Percentiles rank a stretch among this genome's conserved stretches.
phyloP scores from a whole-genome alignment of 1,140 invertebrate genomes.

The Leptinotarsa undecemlineata region DNA sequence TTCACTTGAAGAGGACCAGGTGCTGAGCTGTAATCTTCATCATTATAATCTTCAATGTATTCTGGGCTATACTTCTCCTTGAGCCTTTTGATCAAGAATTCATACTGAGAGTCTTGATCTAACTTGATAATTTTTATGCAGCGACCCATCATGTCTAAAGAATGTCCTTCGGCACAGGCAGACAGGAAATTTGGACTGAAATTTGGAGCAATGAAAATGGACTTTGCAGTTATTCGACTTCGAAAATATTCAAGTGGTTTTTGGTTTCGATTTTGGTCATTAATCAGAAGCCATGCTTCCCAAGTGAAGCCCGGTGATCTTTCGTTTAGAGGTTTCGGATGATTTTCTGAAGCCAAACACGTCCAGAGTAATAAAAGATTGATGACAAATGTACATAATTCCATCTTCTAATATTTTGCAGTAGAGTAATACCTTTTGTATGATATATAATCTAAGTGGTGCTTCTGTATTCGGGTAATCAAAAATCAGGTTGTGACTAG shows the following conservation, averaged over 20 bases:
- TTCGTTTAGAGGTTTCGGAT: slow-evolving; percentile 52
- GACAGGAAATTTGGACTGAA: slow-evolving; percentile 54
- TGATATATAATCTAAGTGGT: too few relatives aligned
- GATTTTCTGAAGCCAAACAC: slow-evolving; percentile 22
- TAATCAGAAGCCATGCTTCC: slow-evolving; percentile 60
- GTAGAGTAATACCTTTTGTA: too few relatives aligned
- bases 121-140: slow-evolving; percentile 63
- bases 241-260: slow-evolving; percentile 45
- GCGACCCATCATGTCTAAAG: slow-evolving; percentile 59
- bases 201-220: slow-evolving; percentile 65
- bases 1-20: slow-evolving; percentile 59
- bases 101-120: slow-evolving; percentile 58
- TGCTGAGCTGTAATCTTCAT: slow-evolving; percentile 48
- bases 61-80: slow-evolving; percentile 57
- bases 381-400: slow-evolving; percentile 19
- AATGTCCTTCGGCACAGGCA: slow-evolving; percentile 61
- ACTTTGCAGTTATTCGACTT: slow-evolving; percentile 64
- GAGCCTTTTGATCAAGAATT: slow-evolving; percentile 61
- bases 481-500: too few relatives aligned
- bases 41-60: slow-evolving; percentile 46
- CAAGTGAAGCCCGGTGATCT: slow-evolving; percentile 61
- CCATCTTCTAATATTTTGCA: neutral
- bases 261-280: slow-evolving; percentile 52
- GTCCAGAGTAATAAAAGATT: slow-evolving; percentile 14
- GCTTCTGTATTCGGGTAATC: too few relatives aligned